phyloP scores from a whole-genome alignment of 2,113 vertebrate species.

The Corydoras sp. region DNA sequence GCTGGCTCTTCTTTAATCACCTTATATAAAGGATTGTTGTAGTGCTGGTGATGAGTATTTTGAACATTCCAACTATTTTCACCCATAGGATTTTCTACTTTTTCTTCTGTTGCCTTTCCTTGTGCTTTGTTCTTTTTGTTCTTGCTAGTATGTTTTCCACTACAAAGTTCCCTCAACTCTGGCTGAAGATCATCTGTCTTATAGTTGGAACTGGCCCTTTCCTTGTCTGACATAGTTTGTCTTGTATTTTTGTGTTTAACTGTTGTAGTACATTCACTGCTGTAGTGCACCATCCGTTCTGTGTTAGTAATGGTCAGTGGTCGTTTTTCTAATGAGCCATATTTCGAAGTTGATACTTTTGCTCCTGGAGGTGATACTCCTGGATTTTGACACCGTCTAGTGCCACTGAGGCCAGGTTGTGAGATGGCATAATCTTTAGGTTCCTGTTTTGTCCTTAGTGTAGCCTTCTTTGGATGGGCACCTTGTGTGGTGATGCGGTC shows the following conservation, averaged over 20 bases:
- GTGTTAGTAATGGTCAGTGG: constrained; percentile 16
- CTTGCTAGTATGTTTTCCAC: constrained; percentile 6
- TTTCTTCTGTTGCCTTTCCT: constrained; percentile 12
- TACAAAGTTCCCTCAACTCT: constrained; percentile 19
- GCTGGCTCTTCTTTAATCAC: constrained; percentile 70
- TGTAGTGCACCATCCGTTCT: constrained; percentile 51
- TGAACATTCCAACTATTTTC: constrained; percentile 26
- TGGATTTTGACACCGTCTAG: not conserved
- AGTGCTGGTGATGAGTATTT: constrained; percentile 40
- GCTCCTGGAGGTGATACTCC: constrained; percentile 14
- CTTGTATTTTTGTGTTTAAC: constrained; percentile 45
- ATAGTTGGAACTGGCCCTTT: constrained; percentile 24
- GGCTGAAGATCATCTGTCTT: constrained; percentile 33
- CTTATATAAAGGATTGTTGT: constrained; percentile 61
- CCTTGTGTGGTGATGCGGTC: constrained; percentile 2
- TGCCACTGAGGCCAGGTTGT: constrained; percentile 29
- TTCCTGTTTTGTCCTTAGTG: constrained; percentile 58
- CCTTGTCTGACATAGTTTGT: constrained; percentile 17
- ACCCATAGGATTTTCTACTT: constrained; percentile 10
- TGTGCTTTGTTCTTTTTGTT: constrained; percentile 24
- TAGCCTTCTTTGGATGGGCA: constrained; percentile 34
- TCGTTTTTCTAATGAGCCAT: constrained; percentile 30
- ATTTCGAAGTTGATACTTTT: constrained; percentile 30
- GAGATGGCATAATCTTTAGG: constrained; percentile 52
- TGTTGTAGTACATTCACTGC: constrained; percentile 40